Evolutionary conservation across 2,797 vertebrate genomes (phyloP), one percentile per base, ranked within the genome.

Genomic region (Vespertilio murinus): DNA sequence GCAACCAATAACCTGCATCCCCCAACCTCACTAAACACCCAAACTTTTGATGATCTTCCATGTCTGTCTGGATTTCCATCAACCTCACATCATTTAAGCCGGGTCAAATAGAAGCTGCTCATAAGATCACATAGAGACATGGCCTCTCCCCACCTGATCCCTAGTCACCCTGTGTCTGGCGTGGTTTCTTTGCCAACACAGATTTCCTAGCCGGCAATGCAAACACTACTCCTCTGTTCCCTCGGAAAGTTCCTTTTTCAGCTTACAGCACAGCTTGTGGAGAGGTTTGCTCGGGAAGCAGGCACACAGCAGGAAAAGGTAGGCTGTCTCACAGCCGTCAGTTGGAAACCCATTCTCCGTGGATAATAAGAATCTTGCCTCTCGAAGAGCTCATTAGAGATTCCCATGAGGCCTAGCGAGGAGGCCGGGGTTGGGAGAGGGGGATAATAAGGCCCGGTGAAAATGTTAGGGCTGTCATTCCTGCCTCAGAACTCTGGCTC

Each of bases 161-260:
- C 35, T 8, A 8, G 38, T 56, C 40, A 13, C 33, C 8, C 1
- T 38, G 0, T 91, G 69, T 71, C 40, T 45, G 33, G 18, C 5
- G 67, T 45, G 45, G 88, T 88, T 95, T 84, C 67, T 95, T 96
- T 94, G 38, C 71, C 64, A 93, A 38, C 18, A 45, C 10, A 23
- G 65, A 79, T 75, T 69, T 80, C 28, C 52, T 45, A 40, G 23
- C 49, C 86, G 38, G 42, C 23, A 77, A 38, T 90, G 71, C 78
- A 90, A 92, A 40, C 18, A 22, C 11, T 83, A 22, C 11, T 83
- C 40, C 64, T 69, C 23, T 77, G 49, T 81, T 3, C 59, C 52
- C 10, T 86, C 83, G 56, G 47, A 42, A 77, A 35, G 14, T 28
- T 69, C 35, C 30, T 69, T n/a, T 88, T 78, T 49, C 3, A 18